These are phyloP conservation scores for Drosophila jambulina DNA, from an alignment of 1,140 invertebrate species.

Conservation along the genomic window DNA sequence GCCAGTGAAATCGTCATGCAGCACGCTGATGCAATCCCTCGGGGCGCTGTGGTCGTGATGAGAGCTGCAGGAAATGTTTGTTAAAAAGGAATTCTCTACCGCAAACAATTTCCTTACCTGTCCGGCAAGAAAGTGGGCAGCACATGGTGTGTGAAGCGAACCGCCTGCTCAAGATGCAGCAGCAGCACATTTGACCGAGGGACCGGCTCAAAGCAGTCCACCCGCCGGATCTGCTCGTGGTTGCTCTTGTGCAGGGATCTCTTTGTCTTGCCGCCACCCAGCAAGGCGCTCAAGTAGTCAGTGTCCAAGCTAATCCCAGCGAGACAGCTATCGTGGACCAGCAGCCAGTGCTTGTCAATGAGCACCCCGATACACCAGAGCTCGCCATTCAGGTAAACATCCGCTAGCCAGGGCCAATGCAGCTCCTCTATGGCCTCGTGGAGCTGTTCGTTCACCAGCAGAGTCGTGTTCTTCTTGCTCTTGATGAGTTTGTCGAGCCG, in stretches of 20 bases:
- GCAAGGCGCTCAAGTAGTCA: conserved; percentile 88
- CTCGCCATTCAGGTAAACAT: conserved; percentile 88
- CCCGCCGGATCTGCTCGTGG: conserved; percentile 88
- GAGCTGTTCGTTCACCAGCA: conserved; percentile 72
- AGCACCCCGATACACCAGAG: conserved; percentile 89
- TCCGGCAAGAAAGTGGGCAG: conserved; percentile 86
- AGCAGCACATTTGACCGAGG: conserved; percentile 86
- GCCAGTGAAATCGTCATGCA: conserved; percentile 72
- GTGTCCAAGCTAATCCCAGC: conserved; percentile 86
- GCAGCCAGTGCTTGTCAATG: conserved; percentile 88
- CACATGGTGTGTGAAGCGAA: conserved; percentile 87
- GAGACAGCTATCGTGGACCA: conserved; percentile 87
- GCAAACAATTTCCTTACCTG: not conserved
- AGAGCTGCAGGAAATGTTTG: conserved; percentile 2
- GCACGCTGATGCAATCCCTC: conserved; percentile 70
- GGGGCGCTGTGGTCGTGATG: conserved; percentile 9
- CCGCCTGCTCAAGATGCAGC: conserved; percentile 87
- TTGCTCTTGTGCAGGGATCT: conserved; percentile 87
- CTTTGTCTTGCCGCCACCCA: conserved; percentile 87
- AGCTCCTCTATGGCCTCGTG: conserved; percentile 76
- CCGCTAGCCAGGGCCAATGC: conserved; percentile 89
- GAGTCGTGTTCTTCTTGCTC: conserved; percentile 69
- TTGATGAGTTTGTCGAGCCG: conserved; percentile 68
- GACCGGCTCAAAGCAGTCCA: conserved; percentile 86
- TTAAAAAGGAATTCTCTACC: not conserved